phyloP scores from a whole-genome alignment of 30 jellyfish, hydroid and myxozoan species.

The Hydractinia echinata region DNA sequence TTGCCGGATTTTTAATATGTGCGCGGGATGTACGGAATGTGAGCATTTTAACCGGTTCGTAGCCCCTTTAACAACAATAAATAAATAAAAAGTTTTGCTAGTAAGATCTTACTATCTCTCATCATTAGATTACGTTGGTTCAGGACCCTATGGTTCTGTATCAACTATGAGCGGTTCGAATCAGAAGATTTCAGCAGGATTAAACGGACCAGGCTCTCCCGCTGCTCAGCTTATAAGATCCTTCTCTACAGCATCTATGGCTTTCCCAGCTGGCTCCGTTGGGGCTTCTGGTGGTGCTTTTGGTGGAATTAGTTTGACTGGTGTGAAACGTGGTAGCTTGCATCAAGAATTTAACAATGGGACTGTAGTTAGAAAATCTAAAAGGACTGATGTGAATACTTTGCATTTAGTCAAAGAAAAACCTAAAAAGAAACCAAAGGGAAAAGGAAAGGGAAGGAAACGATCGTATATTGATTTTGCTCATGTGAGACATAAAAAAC shows the following conservation, averaged over 20 bases:
- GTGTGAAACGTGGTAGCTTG: not conserved
- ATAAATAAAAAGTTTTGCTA: no score
- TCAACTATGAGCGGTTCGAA: conserved; percentile 74
- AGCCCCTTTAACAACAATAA: no score
- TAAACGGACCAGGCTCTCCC: conserved; percentile 18
- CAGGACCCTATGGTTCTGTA: conserved; percentile 89
- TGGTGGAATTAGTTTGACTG: conserved; percentile 26
- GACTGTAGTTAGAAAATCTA: not conserved
- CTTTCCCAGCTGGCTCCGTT: conserved; percentile 22
- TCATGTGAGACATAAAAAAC: no score
- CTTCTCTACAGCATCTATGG: conserved; percentile 12
- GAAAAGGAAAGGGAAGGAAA: not conserved
- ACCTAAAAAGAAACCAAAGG: not conserved
- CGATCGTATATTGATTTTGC: not conserved
- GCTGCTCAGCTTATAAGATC: conserved; percentile 19
- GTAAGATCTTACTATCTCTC: no score
- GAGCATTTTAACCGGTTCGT: no score
- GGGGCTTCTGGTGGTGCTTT: conserved; percentile 19
- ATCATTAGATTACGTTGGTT: conserved; percentile 67
- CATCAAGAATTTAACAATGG: not conserved
- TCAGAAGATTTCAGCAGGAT: not conserved
- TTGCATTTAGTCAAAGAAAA: conserved; percentile 4
- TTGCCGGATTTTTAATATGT: no score
- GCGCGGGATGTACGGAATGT: no score
- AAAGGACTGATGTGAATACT: not conserved